Percentiles rank a stretch among this genome's conserved stretches.
Conservation (phyloP, 1,140 invertebrate species). For the Listronotus bonariensis region DNA sequence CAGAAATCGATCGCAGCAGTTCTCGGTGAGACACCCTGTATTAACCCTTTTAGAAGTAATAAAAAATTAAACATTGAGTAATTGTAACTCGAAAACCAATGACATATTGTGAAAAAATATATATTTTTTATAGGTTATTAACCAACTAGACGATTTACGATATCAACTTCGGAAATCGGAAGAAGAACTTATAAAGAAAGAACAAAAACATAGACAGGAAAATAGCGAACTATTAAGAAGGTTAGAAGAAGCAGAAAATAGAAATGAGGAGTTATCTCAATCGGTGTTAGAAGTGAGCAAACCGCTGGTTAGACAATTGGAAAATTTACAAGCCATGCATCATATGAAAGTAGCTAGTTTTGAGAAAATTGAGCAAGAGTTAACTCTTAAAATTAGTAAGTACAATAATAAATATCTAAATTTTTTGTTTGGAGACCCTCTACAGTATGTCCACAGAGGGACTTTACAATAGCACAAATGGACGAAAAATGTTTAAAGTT, state of each 20-base stretch:
- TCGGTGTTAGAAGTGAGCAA: constrained; percentile 71
- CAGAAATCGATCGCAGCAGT: neutral
- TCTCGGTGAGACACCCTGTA: too few relatives aligned
- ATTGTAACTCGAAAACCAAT: too few relatives aligned
- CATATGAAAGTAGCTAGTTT: constrained; percentile 67
- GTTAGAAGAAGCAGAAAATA: constrained; percentile 73
- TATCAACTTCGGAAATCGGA: constrained; percentile 66
- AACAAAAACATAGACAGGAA: constrained; percentile 71
- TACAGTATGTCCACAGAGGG: too few relatives aligned
- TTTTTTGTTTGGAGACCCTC: too few relatives aligned
- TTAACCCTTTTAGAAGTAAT: neutral
- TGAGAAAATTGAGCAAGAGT: constrained; percentile 70
- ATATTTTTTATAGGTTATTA: constrained; percentile 53
- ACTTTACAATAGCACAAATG: too few relatives aligned
- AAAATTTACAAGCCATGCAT: constrained; percentile 73
- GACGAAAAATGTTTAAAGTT: too few relatives aligned
- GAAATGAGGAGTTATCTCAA: constrained; percentile 77
- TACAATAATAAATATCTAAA: too few relatives aligned
- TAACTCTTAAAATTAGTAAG: constrained; percentile 67
- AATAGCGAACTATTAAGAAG: constrained; percentile 70
- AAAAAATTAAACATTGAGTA: too few relatives aligned
- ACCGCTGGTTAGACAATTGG: constrained; percentile 79
- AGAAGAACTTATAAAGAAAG: constrained; percentile 61
- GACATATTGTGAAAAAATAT: too few relatives aligned
- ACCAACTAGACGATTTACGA: constrained; percentile 73